Conservation (phyloP, 2,888 invertebrate species). For the Nomada goodeniana region DNA sequence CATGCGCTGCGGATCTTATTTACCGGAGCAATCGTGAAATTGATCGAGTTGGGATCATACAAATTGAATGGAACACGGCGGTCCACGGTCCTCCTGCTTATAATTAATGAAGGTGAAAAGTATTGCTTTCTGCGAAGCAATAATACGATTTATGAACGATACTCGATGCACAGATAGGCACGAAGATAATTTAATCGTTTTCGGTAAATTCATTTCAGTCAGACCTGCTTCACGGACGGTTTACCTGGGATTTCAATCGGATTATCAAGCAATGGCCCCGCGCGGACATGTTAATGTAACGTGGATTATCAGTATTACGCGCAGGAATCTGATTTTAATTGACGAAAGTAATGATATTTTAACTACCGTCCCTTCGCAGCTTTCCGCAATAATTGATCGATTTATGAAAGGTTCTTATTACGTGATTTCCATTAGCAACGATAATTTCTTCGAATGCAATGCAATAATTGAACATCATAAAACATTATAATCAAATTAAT, state of each 20-base stretch:
- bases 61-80: neutral
- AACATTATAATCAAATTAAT: too few species aligned
- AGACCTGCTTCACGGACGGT: conserved; percentile 12
- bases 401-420: too few species aligned
- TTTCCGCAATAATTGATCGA: neutral
- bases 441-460: too few species aligned
- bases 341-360: neutral
- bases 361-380: neutral
- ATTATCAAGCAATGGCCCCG: conserved; percentile 13
- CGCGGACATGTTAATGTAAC: conserved; percentile 16
- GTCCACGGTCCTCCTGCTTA: neutral
- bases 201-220: conserved; percentile 33
- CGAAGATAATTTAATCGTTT: conserved; percentile 23
- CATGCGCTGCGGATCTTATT: neutral
- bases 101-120: conserved; percentile 20
- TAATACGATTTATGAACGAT: conserved; percentile 10
- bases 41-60: neutral
- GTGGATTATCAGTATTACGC: neutral
- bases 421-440: too few species aligned
- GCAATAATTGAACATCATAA: too few species aligned
- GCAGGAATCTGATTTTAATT: conserved; percentile 2
- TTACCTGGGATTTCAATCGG: conserved; percentile 24
- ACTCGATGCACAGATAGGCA: neutral
- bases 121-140: neutral
- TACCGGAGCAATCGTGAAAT: neutral